Percentiles rank a stretch among this genome's conserved stretches.
These are phyloP conservation scores for Diuraphis noxia DNA, from an alignment of 1,140 invertebrate species.

Conservation along the genomic window DNA sequence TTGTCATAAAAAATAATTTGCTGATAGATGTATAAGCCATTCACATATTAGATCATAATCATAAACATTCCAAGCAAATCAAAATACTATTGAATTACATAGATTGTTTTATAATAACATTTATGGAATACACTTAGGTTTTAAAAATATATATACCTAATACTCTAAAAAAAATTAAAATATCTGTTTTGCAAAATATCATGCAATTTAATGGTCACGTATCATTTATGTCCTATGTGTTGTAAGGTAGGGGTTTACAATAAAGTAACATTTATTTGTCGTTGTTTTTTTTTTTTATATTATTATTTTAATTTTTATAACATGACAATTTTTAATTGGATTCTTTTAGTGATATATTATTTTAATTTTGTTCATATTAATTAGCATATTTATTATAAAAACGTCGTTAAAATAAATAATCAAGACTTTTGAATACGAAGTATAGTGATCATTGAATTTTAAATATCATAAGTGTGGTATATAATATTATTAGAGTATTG, in stretches of 20 bases:
- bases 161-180: not conserved
- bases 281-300: not conserved
- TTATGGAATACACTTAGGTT: not conserved
- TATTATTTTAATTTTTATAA: conserved; percentile 17
- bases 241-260: not conserved
- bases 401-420: conserved; percentile 13
- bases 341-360: conserved; percentile 11
- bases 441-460: not conserved
- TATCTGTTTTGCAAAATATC: conserved; percentile 7
- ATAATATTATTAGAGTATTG: not conserved
- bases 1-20: not conserved
- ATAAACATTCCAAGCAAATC: not conserved
- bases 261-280: not conserved
- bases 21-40: not conserved
- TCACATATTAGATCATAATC: too few relatives aligned
- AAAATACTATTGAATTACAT: not conserved
- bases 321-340: conserved; percentile 28
- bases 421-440: not conserved
- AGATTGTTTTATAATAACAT: not conserved
- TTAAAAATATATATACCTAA: too few relatives aligned
- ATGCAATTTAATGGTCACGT: conserved; percentile 20
- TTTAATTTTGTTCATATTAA: conserved; percentile 27
- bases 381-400: conserved; percentile 26
- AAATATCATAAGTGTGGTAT: not conserved
- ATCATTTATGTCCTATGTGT: not conserved